Base-by-base conservation (phyloP, 2,888 invertebrate species). In the Lacanobia wlatinum region DNA sequence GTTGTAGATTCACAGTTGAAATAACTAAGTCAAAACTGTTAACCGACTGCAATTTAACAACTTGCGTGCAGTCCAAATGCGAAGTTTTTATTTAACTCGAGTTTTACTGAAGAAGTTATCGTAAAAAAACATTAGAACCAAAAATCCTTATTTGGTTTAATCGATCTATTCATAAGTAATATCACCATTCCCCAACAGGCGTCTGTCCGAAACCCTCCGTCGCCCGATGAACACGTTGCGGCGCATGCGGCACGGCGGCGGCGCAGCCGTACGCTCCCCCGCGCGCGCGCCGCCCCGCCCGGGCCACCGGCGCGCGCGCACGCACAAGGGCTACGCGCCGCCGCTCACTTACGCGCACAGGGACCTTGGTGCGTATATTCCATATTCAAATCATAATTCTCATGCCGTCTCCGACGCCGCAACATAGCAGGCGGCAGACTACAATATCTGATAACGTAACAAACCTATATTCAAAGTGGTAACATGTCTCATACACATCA, bases 201-300 rank as follows among this genome's bases (percentile, higher is more conserved):
- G 99, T 83, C 97, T 99, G 85, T 98, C 98, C 80, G 99, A 99
- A 91, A 99, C 99, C 8, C 95, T 99, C 40, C 97, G 99, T 55
- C 97, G 98, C 84, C 99, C 99, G 46, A 99, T 99, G 97, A 98
- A 98, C 92, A 99, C 99, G 59, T 94, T 99, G 73, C 96, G 98
- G 83, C 97, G 99, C 96, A 99, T 99, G 98, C 90, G 95, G 4
- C 90, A 88, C 77, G 84, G 75, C 75, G 77, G 87, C 48, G 70
- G 72, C 70, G 82, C 93, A 62, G n/a, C n/a, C n/a, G 96, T 94
- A 78, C 77, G 86, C 72, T 81, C 90, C 28, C 85, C 89, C n/a
- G 75, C 87, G 70, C 87, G 88, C 70, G 83, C 80, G n/a, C 77
- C 88, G 70, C 91, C 88, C 62, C 90, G 92, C 14, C 84, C 93